Evolutionary conservation across 2,888 invertebrate genomes (phyloP), one percentile per base, ranked within the genome.

Genomic region (Eupeodes luniger): DNA sequence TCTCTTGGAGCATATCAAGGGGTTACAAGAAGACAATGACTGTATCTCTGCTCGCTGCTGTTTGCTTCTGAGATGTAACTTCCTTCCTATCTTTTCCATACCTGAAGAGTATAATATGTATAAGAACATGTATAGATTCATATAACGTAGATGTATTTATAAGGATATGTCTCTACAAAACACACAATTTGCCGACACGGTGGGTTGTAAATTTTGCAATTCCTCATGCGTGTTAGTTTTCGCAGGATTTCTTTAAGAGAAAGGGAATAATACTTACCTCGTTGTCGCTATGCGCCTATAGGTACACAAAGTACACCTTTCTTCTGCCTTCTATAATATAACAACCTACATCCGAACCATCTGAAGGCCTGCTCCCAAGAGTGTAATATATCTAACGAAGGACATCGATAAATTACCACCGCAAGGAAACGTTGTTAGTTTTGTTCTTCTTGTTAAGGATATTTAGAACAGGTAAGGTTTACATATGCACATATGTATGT

Each of bases 171-270:
- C 40, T n/a, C 16, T 57, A 49, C 16, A 47, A 7, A 7, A 40
- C 27, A 47, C 47, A 34, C 44, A 72, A 49, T 64, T 75, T 80
- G 67, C 75, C 44, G 16, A 77, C 66, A 77, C 66, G 62, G 87
- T 81, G 78, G 81, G 81, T 70, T 85, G 88, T 88, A 85, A 85
- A 88, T 88, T 88, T 78, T 88, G 85, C 88, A 88, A 85, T 78
- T 88, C 81, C 81, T 88, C 88, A 88, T 88, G 88, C 88, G 88
- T 88, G 88, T 61, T 88, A 85, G 88, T 88, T 85, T 85, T 80
- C 79, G 84, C 84, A 84, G 83, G 74, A 0, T 44, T 40, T 27
- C 47, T 51, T 14, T 44, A 44, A 44, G 11, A 16, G 27, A 34
- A 59, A 51, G 34, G 67, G 70, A 66, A 70, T 70, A 66, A 75